Base-by-base conservation (phyloP, 2,113 vertebrate genomes). In the Sceloporus tristichus region DNA sequence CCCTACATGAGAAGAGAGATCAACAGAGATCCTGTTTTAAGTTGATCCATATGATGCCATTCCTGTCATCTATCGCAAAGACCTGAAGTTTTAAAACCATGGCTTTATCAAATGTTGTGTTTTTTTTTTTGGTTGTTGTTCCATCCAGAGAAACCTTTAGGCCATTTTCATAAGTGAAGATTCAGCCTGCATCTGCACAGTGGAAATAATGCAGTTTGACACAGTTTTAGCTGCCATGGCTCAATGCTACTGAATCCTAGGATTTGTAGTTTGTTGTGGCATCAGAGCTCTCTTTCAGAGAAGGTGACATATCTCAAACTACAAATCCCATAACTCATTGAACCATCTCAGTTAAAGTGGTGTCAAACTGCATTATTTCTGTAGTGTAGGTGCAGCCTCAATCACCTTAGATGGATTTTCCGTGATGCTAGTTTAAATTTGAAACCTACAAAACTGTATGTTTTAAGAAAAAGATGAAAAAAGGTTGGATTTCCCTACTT, bases 1-100 rank as follows among this genome's bases (percentile, higher is more conserved):
- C 92, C 87, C 87, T 86, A 90, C 92, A 95, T 92, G 91, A 87
- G 91, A 89, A 94, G 87, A 56, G 92, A 94, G 83, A 86, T 90
- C 71, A 92, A 82, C 87, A 83, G 87, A 93, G 90, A 91, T 62
- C 90, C 84, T 77, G 90, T 56, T 88, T 88, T 23, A 87, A 90
- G 48, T 48, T 89, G 84, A 87, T 95, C 94, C 83, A 90, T 94
- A 89, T 92, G 86, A 80, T 89, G 91, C 94, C 80, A 93, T 94
- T 94, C 90, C 87, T 95, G 94, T 91, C 76, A 54, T 65, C 56
- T 88, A 79, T 75, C 73, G 21, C 2, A 79, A 92, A 79, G 88
- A 88, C 75, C 56, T 91, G 87, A 73, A 82, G 71, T 89, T 90
- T 93, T 90, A 91, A 95, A 94, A 91, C 82, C 87, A 1, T 0